phyloP scores from a whole-genome alignment of 2,888 invertebrate species.

The Pristionchus maxplancki region DNA sequence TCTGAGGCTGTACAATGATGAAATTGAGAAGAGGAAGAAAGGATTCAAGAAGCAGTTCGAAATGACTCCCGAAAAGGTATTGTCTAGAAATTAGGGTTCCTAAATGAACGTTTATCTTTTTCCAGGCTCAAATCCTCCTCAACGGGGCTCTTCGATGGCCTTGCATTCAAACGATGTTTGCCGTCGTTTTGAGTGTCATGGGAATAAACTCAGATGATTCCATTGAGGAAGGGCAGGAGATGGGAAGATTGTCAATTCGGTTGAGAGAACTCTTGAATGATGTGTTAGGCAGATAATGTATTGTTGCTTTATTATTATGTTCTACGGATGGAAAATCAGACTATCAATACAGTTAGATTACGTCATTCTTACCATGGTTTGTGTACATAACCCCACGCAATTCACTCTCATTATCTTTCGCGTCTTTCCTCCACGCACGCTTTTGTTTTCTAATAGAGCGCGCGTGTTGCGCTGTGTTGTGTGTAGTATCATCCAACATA shows the following conservation, averaged over 20 bases:
- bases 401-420: neutral
- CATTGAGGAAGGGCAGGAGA: neutral
- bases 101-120: neutral
- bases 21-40: neutral
- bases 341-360: no score
- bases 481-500: no score
- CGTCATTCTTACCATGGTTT: neutral
- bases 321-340: no score
- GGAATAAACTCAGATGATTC: neutral
- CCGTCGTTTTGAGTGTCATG: neutral
- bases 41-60: slow-evolving; percentile 16
- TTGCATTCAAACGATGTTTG: slow-evolving; percentile 14
- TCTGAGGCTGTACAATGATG: neutral
- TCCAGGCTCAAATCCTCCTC: neutral
- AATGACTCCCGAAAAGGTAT: neutral
- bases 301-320: no score
- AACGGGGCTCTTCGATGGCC: neutral
- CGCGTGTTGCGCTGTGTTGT: neutral
- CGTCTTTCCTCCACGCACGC: no score
- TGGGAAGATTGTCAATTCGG: slow-evolving; percentile 8
- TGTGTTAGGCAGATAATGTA: neutral
- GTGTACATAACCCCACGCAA: neutral
- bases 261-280: neutral
- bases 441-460: neutral
- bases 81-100: no score